phyloP scores from a whole-genome alignment of 2,797 vertebrate species.

The Myotis pilosus region DNA sequence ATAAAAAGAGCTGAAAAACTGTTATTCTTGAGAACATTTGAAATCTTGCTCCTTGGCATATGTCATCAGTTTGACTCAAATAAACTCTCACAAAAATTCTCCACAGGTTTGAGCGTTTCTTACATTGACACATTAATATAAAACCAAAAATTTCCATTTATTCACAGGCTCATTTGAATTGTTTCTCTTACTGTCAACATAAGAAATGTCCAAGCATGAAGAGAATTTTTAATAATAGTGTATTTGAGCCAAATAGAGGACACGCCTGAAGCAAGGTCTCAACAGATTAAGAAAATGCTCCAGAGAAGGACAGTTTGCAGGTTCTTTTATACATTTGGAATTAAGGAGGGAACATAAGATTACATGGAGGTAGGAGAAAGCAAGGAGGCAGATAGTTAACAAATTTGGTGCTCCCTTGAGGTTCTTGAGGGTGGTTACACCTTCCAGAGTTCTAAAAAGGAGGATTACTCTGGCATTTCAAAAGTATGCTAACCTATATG shows the following conservation, averaged over 20 bases:
- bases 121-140: neutral
- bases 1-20: neutral
- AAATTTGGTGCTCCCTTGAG: neutral
- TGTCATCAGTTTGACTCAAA: too few species aligned
- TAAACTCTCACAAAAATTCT: too few species aligned
- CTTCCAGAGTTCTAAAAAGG: neutral
- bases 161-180: conserved; percentile 9
- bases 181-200: neutral
- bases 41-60: neutral
- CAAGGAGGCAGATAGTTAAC: neutral
- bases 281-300: neutral
- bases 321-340: neutral
- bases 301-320: neutral
- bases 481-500: neutral
- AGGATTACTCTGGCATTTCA: neutral
- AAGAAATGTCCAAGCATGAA: neutral
- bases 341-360: neutral
- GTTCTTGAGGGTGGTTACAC: neutral
- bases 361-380: neutral
- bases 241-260: neutral
- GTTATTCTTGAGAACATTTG: neutral
- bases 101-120: neutral
- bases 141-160: neutral
- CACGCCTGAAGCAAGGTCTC: neutral
- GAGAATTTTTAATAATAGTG: neutral